Base-by-base conservation (phyloP, 2,888 invertebrate species). In the Parnassius orleans region DNA sequence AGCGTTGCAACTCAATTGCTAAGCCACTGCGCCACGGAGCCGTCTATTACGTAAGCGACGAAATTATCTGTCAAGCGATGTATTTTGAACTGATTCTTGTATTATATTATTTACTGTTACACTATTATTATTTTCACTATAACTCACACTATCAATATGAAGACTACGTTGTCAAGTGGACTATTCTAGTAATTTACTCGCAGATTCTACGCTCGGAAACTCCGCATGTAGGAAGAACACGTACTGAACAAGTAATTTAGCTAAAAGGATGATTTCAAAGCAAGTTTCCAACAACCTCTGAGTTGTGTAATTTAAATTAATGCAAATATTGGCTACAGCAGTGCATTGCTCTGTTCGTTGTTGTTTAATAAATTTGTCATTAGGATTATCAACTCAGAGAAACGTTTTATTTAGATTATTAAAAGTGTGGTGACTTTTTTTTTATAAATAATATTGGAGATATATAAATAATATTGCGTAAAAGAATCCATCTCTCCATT, bases 191-290 rank as follows among this genome's bases (percentile, higher is more conserved):
- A 51, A 43, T 58, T 51, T 58, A 15, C 52, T 24, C 15, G 24
- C 15, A 2, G 33, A 53, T 51, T 19, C n/a, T 33, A 12, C 43
- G n/a, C 50, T 24, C 12, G 3, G 52, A 10, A 53, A 33, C 46
- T 53, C 47, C 9, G 19, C 46, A 24, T 51, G 51, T 51, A 53
- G 9, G n/a, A 33, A 15, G 11, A 11, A 53, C 14, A 24, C 24
- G n/a, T 12, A 53, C 14, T 14, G 44, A 52, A 24, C 51, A n/a
- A 53, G 59, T 47, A 59, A 59, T 59, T 53, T 59, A 53, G 47
- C 51, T 59, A 59, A 59, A 58, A 59, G 53, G 59, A 59, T 53
- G 59, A 59, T 59, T 59, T 47, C 53, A 33, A 33, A 53, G 47
- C 47, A 33, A 47, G 53, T 59, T 59, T 47, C 43, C 19, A 41